Percentiles rank a stretch among this genome's conserved stretches.
Evolutionary conservation across 2,797 vertebrate genomes (phyloP).

Genomic region (Pampus argenteus): DNA sequence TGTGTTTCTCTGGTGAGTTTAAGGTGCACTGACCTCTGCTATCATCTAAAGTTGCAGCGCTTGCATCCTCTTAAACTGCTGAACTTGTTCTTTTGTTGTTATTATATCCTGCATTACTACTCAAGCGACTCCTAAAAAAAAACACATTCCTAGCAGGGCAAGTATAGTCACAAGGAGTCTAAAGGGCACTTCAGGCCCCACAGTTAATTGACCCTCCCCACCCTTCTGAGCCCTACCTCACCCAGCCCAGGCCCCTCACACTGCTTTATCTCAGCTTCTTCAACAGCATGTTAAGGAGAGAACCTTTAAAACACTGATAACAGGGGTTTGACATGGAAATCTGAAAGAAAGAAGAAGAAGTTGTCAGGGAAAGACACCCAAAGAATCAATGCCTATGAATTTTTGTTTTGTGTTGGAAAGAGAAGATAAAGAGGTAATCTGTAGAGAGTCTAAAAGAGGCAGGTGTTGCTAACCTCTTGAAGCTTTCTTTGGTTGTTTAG

Average conservation of each 20-base stretch:
- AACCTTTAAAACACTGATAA: constrained; percentile 54
- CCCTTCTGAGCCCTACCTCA: constrained; percentile 8
- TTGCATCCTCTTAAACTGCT: constrained; percentile 76
- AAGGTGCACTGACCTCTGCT: constrained; percentile 41
- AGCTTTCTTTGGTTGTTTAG: constrained; percentile 52
- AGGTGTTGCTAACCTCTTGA: constrained; percentile 14
- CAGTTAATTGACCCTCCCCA: constrained; percentile 48
- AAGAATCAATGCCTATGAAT: constrained; percentile 4
- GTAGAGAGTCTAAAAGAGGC: constrained; percentile 33
- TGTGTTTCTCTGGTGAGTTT: constrained; percentile 2
- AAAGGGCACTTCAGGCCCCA: constrained; percentile 70
- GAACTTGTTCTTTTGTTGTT: constrained; percentile 71
- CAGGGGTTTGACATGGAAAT: constrained; percentile 39
- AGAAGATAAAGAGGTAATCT: constrained; percentile 1
- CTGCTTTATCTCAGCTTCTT: constrained; percentile 68
- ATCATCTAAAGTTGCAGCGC: constrained; percentile 61
- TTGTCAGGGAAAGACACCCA: constrained; percentile 2
- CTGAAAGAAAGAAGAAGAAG: no score
- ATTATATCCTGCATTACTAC: constrained; percentile 70
- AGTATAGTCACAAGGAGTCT: constrained; percentile 73
- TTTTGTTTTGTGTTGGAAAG: constrained; percentile 2
- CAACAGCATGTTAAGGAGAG: constrained; percentile 37
- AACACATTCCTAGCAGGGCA: constrained; percentile 70
- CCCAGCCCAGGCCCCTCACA: constrained; percentile 32
- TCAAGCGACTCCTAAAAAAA: constrained; percentile 73